Conservation (phyloP, 35 echinoderm and acorn worm genomes). For the Stichopus chloronotus region DNA sequence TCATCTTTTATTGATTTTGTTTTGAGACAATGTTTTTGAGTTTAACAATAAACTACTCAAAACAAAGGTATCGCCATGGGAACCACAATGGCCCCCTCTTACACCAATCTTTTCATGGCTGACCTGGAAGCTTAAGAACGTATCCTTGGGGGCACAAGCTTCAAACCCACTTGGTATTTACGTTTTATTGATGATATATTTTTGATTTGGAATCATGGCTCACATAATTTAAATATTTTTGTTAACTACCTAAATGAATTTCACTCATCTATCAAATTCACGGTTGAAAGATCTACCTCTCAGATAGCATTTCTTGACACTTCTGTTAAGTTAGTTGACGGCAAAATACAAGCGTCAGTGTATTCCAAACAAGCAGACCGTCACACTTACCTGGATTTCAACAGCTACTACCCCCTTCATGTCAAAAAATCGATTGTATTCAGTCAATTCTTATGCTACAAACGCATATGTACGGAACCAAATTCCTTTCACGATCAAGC, state of each 20-base stretch:
- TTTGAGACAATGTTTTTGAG: background rate
- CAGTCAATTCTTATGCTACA: background rate
- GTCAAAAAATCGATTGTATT: background rate
- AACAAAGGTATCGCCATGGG: background rate
- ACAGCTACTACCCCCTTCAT: background rate
- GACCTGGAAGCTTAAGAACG: background rate
- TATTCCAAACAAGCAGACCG: background rate
- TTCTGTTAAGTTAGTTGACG: background rate
- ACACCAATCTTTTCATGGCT: conserved; percentile 1
- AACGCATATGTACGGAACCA: background rate
- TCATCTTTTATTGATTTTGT: background rate
- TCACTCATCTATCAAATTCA: background rate
- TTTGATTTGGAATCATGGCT: background rate
- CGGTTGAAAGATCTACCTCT: background rate
- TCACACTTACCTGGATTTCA: background rate
- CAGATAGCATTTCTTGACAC: background rate
- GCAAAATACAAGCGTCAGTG: background rate
- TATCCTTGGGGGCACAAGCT: background rate
- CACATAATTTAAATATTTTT: background rate
- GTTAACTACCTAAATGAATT: background rate
- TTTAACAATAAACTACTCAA: background rate
- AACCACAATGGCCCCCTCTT: too few species aligned
- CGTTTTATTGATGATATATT: background rate
- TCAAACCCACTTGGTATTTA: background rate
- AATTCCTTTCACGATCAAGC: background rate